A percentile compares a stretch with the other conserved stretches of the same genome.
Conservation (phyloP, 1,140 invertebrate genomes). For the Nasonia vitripennis region DNA sequence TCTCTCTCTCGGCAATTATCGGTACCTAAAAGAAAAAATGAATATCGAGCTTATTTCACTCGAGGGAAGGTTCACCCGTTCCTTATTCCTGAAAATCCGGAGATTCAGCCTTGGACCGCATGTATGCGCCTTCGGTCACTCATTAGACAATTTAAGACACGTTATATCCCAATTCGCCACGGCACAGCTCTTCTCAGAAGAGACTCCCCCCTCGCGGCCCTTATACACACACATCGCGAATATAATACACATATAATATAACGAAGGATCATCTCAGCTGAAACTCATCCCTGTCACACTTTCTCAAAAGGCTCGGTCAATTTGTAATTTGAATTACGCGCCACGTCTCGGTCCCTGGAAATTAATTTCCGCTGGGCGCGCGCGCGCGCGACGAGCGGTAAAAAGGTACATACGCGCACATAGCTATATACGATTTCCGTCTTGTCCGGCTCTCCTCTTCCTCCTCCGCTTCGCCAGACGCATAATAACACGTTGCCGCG, state of each 20-base stretch:
- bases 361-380: not conserved
- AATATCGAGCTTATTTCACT: not conserved
- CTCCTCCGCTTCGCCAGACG: constrained; percentile 53
- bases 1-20: constrained; percentile 19
- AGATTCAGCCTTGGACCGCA: constrained; percentile 59
- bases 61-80: constrained; percentile 51
- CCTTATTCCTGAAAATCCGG: constrained; percentile 61
- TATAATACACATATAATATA: constrained; percentile 59
- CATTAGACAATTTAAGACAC: constrained; percentile 74
- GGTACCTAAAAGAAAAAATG: not conserved
- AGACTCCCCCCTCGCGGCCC: constrained; percentile 55
- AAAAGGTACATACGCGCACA: not conserved
- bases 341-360: not conserved
- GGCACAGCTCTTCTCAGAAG: constrained; percentile 67
- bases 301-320: not conserved
- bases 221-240: constrained; percentile 41
- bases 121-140: constrained; percentile 65
- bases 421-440: constrained; percentile 7
- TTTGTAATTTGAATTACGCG: constrained; percentile 20
- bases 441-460: not conserved
- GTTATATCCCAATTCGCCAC: constrained; percentile 72
- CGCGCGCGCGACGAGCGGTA: not conserved
- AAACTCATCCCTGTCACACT: not conserved
- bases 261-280: constrained; percentile 52
- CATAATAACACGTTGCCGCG: constrained; percentile 57